Evolutionary conservation across 2,113 vertebrate genomes (phyloP), one percentile per base, ranked within the genome.

Genomic region (Seriola quinqueradiata): DNA sequence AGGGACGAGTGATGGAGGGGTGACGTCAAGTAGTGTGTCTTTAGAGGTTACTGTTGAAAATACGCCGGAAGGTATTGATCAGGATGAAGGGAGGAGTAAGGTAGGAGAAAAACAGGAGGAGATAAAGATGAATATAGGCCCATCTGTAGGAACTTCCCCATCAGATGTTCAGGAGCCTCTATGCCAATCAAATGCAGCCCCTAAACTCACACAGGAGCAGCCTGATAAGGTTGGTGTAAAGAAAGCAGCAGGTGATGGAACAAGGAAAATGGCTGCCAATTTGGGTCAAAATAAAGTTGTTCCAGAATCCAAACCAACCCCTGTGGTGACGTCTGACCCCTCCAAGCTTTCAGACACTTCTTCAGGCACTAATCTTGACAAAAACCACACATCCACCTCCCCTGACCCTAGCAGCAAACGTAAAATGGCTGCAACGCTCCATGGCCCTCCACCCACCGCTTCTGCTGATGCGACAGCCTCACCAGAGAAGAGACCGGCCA

Each of bases 11-110:
- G 90, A 92, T 52, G 88, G 77, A 63, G 93, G 54, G 14, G 87
- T 92, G 50, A 94, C 94, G 3, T 91, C 92, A 32, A 93, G 91
- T 70, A 93, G 88, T n/a, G 85, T 93, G 72, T 94, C 95, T 58
- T 93, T 95, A 86, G 94, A 95, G 70, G 91, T 95, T 58, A 94
- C 88, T 1, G 91, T 95, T 76, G 95, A 95, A 86, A 94, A 77
- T 36, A 83, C 82, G 16, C 87, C 79, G 0, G 17, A 55, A 8
- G 84, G 65, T 66, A 63, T 83, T 44, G 82, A 90, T 17, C 84
- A 70, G 67, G 92, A 80, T 23, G 83, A 90, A 21, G 81, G 63
- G 5, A 73, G 34, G 40, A 28, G n/a, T 57, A 88, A 63, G 25
- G 67, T 42, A 8, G 81, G 42, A 57, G 89, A 87, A 67, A 82